Conservation (phyloP, 2,113 vertebrate genomes). For the Amblyornis subalaris region DNA sequence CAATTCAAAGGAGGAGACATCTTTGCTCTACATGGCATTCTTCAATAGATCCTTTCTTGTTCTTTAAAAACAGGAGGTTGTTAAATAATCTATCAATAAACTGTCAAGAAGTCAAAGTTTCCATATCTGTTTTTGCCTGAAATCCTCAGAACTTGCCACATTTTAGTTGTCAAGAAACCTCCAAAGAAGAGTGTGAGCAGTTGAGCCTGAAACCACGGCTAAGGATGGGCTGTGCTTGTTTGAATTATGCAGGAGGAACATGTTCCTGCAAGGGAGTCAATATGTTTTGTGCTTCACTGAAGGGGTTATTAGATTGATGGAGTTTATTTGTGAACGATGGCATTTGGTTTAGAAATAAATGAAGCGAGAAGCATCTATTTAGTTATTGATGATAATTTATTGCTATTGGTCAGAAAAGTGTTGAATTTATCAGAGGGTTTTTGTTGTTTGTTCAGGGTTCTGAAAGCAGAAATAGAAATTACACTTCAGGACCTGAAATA, state of each 20-base stretch:
- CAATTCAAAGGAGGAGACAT: background rate
- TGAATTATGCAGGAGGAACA: slow-evolving; percentile 70
- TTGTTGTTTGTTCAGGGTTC: slow-evolving; percentile 72
- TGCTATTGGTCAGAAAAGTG: slow-evolving; percentile 76
- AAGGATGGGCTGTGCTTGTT: slow-evolving; percentile 56
- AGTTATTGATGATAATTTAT: slow-evolving; percentile 76
- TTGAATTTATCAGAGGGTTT: slow-evolving; percentile 76
- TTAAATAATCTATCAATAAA: slow-evolving; percentile 60
- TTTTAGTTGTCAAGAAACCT: slow-evolving; percentile 14
- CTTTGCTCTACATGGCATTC: background rate
- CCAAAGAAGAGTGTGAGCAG: background rate
- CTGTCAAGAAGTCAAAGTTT: slow-evolving; percentile 44
- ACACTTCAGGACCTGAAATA: slow-evolving; percentile 64
- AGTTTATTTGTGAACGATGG: slow-evolving; percentile 75
- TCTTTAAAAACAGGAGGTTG: slow-evolving; percentile 23
- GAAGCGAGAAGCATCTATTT: slow-evolving; percentile 73
- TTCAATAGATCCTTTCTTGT: slow-evolving; percentile 20
- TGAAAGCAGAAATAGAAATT: slow-evolving; percentile 72
- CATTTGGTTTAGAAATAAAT: slow-evolving; percentile 75
- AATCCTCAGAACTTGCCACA: slow-evolving; percentile 6
- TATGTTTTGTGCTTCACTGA: slow-evolving; percentile 75
- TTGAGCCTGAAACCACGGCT: slow-evolving; percentile 46
- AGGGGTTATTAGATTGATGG: slow-evolving; percentile 77
- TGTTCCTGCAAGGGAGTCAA: slow-evolving; percentile 63
- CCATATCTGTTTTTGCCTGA: slow-evolving; percentile 20